A percentile compares a stretch with the other conserved stretches of the same genome.
Evolutionary conservation across 2,113 vertebrate genomes (phyloP).

Genomic region (Eclectus roratus): DNA sequence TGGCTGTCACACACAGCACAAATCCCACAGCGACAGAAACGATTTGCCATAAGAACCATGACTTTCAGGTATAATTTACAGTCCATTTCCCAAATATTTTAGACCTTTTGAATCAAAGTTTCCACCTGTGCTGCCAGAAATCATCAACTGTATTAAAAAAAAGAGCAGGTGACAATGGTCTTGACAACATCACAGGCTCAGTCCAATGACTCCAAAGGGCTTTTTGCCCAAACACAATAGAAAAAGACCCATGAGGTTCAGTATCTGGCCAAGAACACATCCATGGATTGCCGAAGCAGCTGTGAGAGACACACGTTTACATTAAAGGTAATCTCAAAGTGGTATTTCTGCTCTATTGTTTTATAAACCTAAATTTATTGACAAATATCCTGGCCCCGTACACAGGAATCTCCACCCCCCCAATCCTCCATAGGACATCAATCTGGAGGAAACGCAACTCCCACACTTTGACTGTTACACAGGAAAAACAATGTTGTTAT

Average conservation of each 20-base stretch:
- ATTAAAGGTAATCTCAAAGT: background rate
- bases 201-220: background rate
- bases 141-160: background rate
- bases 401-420: slow-evolving; percentile 53
- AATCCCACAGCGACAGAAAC: background rate
- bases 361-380: slow-evolving; percentile 14
- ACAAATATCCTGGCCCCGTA: slow-evolving; percentile 17
- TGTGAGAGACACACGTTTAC: background rate
- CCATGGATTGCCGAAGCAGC: background rate
- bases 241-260: background rate
- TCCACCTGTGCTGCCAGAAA: slow-evolving; percentile 7
- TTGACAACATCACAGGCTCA: background rate
- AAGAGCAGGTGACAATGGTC: background rate
- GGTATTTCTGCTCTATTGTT: slow-evolving; percentile 57
- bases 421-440: slow-evolving; percentile 28
- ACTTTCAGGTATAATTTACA: background rate
- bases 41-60: background rate
- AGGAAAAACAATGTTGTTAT: slow-evolving; percentile 53
- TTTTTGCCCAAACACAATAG: background rate
- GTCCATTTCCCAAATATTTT: background rate
- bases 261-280: background rate
- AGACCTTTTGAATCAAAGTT: background rate
- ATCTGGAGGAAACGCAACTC: slow-evolving; percentile 56
- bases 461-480: slow-evolving; percentile 21
- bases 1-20: background rate